Evolutionary conservation across 2,888 invertebrate species (phyloP), one percentile per base, ranked within the genome.

Genomic region (Polietes domitor): DNA sequence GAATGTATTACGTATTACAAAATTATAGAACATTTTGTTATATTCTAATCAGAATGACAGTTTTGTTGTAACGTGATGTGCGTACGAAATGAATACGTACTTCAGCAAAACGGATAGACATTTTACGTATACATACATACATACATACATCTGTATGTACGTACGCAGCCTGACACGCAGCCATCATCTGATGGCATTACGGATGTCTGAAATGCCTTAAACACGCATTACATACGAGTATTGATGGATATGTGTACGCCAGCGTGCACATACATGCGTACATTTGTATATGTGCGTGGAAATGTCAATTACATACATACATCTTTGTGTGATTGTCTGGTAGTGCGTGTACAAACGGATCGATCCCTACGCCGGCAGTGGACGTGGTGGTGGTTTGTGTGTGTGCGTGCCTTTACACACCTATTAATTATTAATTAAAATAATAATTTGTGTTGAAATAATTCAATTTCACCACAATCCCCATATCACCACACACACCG

Each of bases 371-470:
- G 28, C 12, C 5, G 9, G 24, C 9, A 47, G 21, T n/a, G 9
- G 6, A 7, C 10, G 12, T 37, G 12, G 37, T 41, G 1, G 3
- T 21, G 43, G 24, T 43, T 43, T 43, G 12, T 43, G 43, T 24
- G 24, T 65, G 37, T 37, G 37, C 41, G 37, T 65, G 19, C 71
- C 75, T 71, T 77, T 63, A 70, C 79, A 70, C 53, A 79, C 37
- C 76, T 79, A 76, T 81, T 84, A 84, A 79, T 84, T 84, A 84
- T 81, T 84, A 84, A 84, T 84, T 81, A 84, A 78, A 81, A 81
- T 76, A 84, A 84, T 78, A 78, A 63, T 32, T 73, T 84, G 73
- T 70, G 76, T 47, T 73, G 84, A 73, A 81, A 72, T 84, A 84
- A 84, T 81, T 84, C 26, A 81, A 79, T 84, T 78, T 81, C 75